These are phyloP conservation scores for Cinara cedri DNA, from an alignment of 2,888 invertebrate species.

Conservation along the genomic window DNA sequence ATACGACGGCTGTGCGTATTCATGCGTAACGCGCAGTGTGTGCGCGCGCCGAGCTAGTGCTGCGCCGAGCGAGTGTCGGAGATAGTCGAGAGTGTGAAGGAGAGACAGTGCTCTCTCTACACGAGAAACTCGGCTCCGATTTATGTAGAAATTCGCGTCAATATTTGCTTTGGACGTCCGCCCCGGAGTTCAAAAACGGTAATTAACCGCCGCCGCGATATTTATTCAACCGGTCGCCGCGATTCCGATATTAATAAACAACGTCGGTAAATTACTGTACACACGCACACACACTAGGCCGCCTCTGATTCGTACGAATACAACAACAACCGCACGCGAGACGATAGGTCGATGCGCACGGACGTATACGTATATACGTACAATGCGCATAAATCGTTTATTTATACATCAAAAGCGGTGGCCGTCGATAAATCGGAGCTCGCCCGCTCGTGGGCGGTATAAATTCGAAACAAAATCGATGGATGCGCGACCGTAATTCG, in stretches of 20 bases:
- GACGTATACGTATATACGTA: neutral
- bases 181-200: conserved; percentile 2
- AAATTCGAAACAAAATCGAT: too few relatives aligned
- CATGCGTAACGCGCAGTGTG: too few relatives aligned
- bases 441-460: too few relatives aligned
- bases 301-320: too few relatives aligned
- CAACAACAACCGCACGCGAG: too few relatives aligned
- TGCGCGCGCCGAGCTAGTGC: too few relatives aligned
- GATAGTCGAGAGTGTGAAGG: too few relatives aligned
- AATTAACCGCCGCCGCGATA: conserved; percentile 10
- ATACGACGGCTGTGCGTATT: too few relatives aligned
- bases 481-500: too few relatives aligned
- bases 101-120: neutral
- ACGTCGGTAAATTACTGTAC: neutral
- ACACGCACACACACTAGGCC: neutral
- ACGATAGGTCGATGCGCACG: neutral
- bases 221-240: conserved; percentile 6
- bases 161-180: conserved; percentile 28
- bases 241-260: conserved; percentile 9
- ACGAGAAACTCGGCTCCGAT: neutral
- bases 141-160: neutral
- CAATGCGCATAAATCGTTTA: conserved; percentile 23
- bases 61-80: too few relatives aligned
- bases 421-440: neutral
- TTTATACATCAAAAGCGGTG: conserved; percentile 21